Conservation (phyloP, 1,140 invertebrate species). For the Batillaria attramentaria region DNA sequence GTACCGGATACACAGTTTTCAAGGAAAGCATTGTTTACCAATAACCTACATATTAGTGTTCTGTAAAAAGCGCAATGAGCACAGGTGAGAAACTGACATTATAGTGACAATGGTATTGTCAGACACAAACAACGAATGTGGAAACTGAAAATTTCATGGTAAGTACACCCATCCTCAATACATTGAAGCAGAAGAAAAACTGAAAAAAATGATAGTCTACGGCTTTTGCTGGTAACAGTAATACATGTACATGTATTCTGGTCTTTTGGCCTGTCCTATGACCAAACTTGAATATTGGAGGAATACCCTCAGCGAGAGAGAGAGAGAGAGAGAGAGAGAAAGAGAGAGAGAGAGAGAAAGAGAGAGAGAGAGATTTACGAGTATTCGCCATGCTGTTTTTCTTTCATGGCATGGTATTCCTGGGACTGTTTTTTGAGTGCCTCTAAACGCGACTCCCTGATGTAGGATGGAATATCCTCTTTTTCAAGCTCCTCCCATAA, state of each 20-base stretch:
- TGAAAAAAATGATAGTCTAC: no score
- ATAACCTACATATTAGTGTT: background rate
- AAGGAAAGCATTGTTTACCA: background rate
- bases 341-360: background rate
- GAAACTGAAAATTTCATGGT: no score
- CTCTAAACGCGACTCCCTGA: constrained; percentile 65
- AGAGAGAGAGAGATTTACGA: constrained; percentile 50
- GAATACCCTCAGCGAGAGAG: no score
- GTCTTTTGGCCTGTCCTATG: no score
- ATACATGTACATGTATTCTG: no score
- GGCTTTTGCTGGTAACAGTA: no score
- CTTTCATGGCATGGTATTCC: constrained; percentile 57
- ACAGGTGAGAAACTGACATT: no score
- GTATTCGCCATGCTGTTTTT: constrained; percentile 64
- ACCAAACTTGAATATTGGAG: no score
- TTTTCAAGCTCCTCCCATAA: constrained; percentile 67
- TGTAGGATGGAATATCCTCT: constrained; percentile 67
- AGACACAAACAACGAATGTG: no score
- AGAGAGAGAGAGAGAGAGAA: background rate
- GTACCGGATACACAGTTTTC: background rate
- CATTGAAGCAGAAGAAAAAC: no score
- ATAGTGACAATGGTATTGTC: no score
- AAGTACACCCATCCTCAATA: no score
- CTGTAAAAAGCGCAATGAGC: background rate
- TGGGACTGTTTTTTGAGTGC: constrained; percentile 60